Evolutionary conservation across 2,888 invertebrate genomes (phyloP), one percentile per base, ranked within the genome.

Genomic region (Sesia bembeciformis): DNA sequence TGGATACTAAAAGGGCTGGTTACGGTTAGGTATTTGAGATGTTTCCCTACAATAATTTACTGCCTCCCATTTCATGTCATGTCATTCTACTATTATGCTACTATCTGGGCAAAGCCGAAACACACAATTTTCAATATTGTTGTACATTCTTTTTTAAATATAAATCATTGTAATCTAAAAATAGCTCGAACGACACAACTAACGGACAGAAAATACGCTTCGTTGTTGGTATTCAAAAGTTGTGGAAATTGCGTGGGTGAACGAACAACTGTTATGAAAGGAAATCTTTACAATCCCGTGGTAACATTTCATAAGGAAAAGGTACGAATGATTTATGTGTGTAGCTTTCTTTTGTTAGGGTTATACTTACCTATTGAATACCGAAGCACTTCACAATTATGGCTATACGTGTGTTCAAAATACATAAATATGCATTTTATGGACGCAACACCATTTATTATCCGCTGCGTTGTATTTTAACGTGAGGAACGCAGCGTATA

Each of bases 281-380:
- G 70, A 72, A 78, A 76, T 76, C 75, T 77, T 81, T 81, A 74
- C 74, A 76, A 71, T 73, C 69, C 68, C 62, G 55, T 68, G 73
- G 69, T 66, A 71, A 71, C 70, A 68, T 75, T 74, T 76, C 69
- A 67, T 67, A 70, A 74, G 76, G 74, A 73, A 81, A 80, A 77
- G 71, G 72, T 70, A 72, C 63, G 62, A 66, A 69, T 77, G 80
- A 80, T 84, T 81, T 81, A 80, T 81, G 74, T 73, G 61, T 72
- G 72, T 74, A 74, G 70, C 72, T 70, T 71, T 72, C 74, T 75
- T 52, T 81, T 80, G 78, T 81, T 72, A 66, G 54, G 54, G 66
- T 66, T 64, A 68, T 75, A 63, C 71, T 38, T 50, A 76, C 71
- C 50, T 50, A 76, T 81, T 74, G 74, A 76, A 79, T 59, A 56